Conservation (phyloP, 2,888 invertebrate species). For the Coelopa pilipes region DNA sequence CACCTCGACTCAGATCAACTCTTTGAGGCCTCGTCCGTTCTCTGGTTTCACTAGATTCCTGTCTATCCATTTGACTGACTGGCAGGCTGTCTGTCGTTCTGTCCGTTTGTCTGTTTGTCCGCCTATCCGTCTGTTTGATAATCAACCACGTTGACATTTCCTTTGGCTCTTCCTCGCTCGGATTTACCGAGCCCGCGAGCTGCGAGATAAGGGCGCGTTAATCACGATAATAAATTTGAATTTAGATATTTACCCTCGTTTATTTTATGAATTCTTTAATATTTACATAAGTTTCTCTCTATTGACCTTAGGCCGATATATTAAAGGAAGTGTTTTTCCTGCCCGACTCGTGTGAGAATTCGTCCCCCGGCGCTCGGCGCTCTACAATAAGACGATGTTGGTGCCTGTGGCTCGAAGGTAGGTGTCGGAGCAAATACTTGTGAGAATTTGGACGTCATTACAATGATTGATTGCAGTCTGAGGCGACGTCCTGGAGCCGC, state of each 20-base stretch:
- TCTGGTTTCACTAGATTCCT: background rate
- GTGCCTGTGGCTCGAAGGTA: background rate
- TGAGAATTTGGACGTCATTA: background rate
- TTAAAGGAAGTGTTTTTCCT: slow-evolving; percentile 2
- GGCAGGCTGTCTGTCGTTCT: background rate
- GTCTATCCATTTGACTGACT: background rate
- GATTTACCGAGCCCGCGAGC: background rate
- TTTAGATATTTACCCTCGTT: background rate
- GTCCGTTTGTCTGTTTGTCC: background rate
- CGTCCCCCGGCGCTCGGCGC: background rate
- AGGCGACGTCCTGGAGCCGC: background rate
- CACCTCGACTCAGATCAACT: too few relatives aligned
- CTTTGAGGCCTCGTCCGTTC: background rate
- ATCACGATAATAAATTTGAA: slow-evolving; percentile 13
- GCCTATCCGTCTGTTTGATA: too few relatives aligned
- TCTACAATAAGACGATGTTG: background rate
- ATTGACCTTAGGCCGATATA: background rate
- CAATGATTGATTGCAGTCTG: background rate
- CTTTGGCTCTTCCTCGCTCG: slow-evolving; percentile 15
- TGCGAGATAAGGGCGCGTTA: slow-evolving; percentile 4
- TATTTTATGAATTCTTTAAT: slow-evolving; percentile 1
- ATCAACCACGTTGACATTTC: slow-evolving; percentile 10
- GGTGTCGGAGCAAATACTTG: slow-evolving; percentile 16
- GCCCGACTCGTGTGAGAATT: slow-evolving; percentile 8
- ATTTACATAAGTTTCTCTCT: background rate